Evolutionary conservation across 2,888 invertebrate species (phyloP), one percentile per base, ranked within the genome.

Genomic region (Agelastica alni): DNA sequence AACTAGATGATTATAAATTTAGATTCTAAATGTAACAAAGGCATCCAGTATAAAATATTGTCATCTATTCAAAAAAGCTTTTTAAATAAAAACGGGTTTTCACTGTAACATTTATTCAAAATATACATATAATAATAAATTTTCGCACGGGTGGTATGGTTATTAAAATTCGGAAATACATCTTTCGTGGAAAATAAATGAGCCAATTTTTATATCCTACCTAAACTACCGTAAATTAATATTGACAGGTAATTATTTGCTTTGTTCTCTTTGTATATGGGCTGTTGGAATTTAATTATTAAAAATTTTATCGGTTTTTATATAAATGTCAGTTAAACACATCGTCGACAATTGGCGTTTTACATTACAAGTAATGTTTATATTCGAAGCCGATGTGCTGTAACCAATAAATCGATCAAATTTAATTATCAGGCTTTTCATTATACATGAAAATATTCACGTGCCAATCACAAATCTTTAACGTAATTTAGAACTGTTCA

Each of bases 291-390:
- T 26, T 41, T 22, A 41, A 41, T 41, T 31, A 44, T 44, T 44
- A 18, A 44, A 44, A 17, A 31, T 10, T 44, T 18, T 44, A 31
- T 18, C 18, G n/a, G 31, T n/a, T 18, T 44, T 44, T 44, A 31
- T 44, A 31, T 31, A 44, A 44, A 30, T 16, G 43, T 44, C 43
- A 44, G 17, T 44, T 30, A 32, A 44, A 31, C 30, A 44, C 43
- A 31, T 34, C 13, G 34, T 13, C 5, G 14, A 16, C 34, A 9
- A 34, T 14, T n/a, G 16, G 1, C 34, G 34, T 34, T 34, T 16
- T 9, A 34, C 14, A 34, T 34, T 16, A 32, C 14, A 1, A 4
- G 3, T 9, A 34, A 34, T 34, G 34, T 34, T 34, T 16, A 34
- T n/a, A 34, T 34, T 34, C 14, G n/a, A 34, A 34, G 14, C 32